Percentiles rank a stretch among this genome's conserved stretches.
These are phyloP conservation scores for Acanthurus tractus DNA, from an alignment of 2,797 vertebrate species.

Conservation along the genomic window DNA sequence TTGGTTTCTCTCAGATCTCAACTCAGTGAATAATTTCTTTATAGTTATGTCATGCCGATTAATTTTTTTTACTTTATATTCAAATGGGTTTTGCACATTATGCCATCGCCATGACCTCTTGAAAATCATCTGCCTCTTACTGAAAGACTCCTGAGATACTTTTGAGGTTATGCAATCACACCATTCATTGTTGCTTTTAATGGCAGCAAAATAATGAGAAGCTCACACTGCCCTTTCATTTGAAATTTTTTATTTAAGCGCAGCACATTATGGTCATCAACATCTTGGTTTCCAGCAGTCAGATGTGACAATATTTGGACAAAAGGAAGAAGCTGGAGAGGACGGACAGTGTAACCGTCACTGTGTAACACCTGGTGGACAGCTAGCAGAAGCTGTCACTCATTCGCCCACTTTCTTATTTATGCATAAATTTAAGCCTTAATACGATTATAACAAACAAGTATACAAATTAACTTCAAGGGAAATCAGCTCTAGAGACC, in stretches of 20 bases:
- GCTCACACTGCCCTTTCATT: conserved; percentile 15
- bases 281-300: no score
- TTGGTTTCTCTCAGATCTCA: conserved; percentile 3
- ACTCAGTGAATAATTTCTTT: conserved; percentile 10
- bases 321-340: no score
- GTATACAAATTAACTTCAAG: no score
- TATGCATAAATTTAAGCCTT: no score
- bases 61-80: conserved; percentile 15
- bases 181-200: conserved; percentile 41
- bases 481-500: no score
- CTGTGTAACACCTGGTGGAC: no score
- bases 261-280: neutral
- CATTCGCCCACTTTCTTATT: no score
- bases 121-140: conserved; percentile 24
- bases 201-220: conserved; percentile 20
- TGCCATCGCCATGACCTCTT: conserved; percentile 17
- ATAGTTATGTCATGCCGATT: conserved; percentile 3
- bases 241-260: conserved; percentile 18
- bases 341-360: no score
- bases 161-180: conserved; percentile 38
- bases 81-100: conserved; percentile 13
- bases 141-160: conserved; percentile 29
- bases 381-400: no score
- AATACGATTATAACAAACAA: no score
- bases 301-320: no score